These are phyloP conservation scores for Panurus biarmicus DNA, from an alignment of 2,113 vertebrate species.

Conservation along the genomic window DNA sequence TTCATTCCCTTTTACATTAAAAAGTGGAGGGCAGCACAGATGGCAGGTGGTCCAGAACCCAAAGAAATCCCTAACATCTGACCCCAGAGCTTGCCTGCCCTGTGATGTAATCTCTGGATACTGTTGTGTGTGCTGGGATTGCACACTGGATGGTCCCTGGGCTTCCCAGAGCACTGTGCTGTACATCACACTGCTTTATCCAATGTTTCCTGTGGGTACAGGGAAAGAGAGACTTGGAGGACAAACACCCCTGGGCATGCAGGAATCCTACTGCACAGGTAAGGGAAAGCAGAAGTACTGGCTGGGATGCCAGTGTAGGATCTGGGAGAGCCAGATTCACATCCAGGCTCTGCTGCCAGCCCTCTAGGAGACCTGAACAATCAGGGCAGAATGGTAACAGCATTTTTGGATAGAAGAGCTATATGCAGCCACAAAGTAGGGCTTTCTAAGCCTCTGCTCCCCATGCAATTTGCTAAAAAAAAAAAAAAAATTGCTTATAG, in stretches of 20 bases:
- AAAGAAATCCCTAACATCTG: background rate
- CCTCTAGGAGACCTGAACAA: background rate
- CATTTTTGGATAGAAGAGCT: background rate
- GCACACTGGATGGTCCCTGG: background rate
- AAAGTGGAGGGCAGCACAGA: background rate
- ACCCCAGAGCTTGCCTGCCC: background rate
- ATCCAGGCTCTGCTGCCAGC: background rate
- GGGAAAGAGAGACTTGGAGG: background rate
- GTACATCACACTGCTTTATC: background rate
- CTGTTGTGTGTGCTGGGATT: background rate
- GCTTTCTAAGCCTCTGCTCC: background rate
- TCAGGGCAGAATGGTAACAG: background rate
- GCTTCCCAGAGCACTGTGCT: background rate
- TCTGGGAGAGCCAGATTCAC: background rate
- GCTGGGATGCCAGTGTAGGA: background rate
- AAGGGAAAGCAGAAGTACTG: background rate
- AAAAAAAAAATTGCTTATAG: background rate
- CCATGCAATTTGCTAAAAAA: background rate
- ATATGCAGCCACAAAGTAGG: background rate
- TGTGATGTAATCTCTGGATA: background rate
- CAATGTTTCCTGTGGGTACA: background rate
- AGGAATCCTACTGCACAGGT: background rate
- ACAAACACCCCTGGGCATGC: background rate
- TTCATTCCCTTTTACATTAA: background rate
- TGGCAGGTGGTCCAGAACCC: background rate